Conservation (phyloP, 2,888 invertebrate genomes). For the Amblyjoppa fuscipennis region DNA sequence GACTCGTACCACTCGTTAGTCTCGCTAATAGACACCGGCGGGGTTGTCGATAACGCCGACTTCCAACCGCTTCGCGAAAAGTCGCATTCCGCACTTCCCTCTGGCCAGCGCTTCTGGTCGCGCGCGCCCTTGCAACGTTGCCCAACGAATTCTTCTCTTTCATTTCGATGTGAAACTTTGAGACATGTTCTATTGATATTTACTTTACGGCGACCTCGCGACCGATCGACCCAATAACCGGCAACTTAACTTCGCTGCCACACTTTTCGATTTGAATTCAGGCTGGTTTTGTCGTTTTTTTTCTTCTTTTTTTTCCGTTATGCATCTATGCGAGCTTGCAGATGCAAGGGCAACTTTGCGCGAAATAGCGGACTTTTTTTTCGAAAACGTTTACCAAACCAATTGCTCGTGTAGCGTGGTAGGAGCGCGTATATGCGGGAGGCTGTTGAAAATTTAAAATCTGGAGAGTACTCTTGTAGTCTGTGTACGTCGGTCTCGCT, state of each 20-base stretch:
- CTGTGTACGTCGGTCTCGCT: conserved; percentile 25
- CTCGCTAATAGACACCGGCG: conserved; percentile 78
- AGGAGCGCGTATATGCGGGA: conserved; percentile 6
- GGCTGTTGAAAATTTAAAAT: conserved; percentile 42
- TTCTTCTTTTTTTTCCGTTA: conserved; percentile 12
- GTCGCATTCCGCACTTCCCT: background rate
- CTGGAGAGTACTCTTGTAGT: conserved; percentile 37
- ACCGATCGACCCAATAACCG: background rate
- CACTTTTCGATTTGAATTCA: conserved; percentile 17
- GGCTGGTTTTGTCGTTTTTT: background rate
- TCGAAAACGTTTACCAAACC: conserved; percentile 33
- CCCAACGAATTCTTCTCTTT: background rate
- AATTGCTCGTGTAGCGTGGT: conserved; percentile 17
- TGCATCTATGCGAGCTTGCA: background rate
- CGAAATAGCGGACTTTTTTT: conserved; percentile 33
- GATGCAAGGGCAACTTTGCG: too few relatives aligned
- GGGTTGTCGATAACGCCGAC: conserved; percentile 70
- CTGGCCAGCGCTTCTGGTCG: background rate
- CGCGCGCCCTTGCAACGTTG: background rate
- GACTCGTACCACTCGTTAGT: conserved; percentile 76
- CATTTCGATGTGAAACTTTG: background rate
- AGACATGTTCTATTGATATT: conserved; percentile 9
- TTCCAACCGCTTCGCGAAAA: background rate
- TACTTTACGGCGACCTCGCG: background rate
- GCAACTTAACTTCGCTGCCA: background rate